Evolutionary conservation across 2,888 invertebrate species (phyloP), one percentile per base, ranked within the genome.

Genomic region (Noctua janthina): DNA sequence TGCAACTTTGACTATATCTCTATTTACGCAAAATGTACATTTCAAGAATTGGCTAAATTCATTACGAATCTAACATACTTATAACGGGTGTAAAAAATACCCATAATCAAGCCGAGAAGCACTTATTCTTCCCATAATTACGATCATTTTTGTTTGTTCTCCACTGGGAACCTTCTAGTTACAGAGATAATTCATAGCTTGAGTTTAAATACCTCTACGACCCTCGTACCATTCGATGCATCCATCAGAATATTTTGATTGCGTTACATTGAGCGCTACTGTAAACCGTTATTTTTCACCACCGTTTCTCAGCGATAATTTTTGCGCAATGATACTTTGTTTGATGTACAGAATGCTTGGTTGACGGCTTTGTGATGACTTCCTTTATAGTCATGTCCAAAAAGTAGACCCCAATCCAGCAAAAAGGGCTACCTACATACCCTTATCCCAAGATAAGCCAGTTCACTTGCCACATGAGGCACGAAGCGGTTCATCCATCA

Each of bases 401-500:
- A 84, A 67, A 59, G 54, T 13, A n/a, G 7, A 10, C 20, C 46
- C 13, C 7, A 5, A 68, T 43, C 35, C 43, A 8, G 20, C 43
- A 20, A 71, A 76, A 79, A 74, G 23, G 46, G 17, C 29, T 80
- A 20, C n/a, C 0, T 39, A 46, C 5, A 56, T 68, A 29, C 67
- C 85, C 43, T 78, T 64, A 64, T 56, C 62, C n/a, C 5, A 6
- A 76, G 84, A 85, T 85, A 88, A 88, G 62, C 85, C 81, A 67
- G 66, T 43, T 69, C 81, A 85, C 66, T 85, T 73, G 77, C 69
- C 69, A 70, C 75, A 86, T 76, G 68, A 35, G 74, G 54, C 69
- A 51, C 51, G n/a, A 56, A 43, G 43, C 39, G 35, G 51, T 39
- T 69, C 83, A 86, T 86, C 83, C 73, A 88, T 86, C 85, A 88